Evolutionary conservation across 2,797 vertebrate genomes (phyloP).

Genomic region (Microchirus variegatus): DNA sequence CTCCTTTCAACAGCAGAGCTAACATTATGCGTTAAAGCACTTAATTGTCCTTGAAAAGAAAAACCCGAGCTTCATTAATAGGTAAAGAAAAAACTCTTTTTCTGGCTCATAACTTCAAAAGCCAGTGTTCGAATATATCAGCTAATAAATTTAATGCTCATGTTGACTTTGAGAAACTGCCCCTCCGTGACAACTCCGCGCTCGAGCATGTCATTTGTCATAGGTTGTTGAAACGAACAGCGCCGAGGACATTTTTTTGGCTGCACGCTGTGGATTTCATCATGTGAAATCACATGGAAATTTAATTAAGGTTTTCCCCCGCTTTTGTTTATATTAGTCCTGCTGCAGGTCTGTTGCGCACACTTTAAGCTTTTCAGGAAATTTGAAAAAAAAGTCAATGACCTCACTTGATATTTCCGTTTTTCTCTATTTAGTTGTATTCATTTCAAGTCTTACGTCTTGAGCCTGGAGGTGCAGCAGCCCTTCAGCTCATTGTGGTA

Average conservation of each 20-base stretch:
- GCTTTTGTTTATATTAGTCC: background rate
- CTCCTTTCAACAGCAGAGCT: slow-evolving; percentile 5
- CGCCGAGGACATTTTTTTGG: background rate
- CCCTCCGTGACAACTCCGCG: slow-evolving; percentile 2
- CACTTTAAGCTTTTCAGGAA: too few relatives aligned
- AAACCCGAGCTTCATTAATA: background rate
- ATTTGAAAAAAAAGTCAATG: too few relatives aligned
- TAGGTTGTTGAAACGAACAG: background rate
- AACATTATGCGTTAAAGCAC: background rate
- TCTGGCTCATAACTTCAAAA: slow-evolving; percentile 1
- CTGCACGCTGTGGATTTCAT: background rate
- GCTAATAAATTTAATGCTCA: background rate
- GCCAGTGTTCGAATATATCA: background rate
- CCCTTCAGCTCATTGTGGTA: too few relatives aligned
- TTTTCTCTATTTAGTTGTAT: too few relatives aligned
- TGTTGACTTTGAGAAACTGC: background rate
- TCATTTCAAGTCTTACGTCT: too few relatives aligned
- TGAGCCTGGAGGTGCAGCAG: too few relatives aligned
- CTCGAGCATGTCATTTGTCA: slow-evolving; percentile 8
- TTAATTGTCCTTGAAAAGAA: slow-evolving; percentile 11
- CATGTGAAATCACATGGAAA: slow-evolving; percentile 1
- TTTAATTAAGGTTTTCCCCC: background rate
- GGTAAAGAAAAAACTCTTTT: background rate
- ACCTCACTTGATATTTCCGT: too few relatives aligned
- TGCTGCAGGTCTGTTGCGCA: too few relatives aligned